Evolutionary conservation across 2,888 invertebrate genomes (phyloP), one percentile per base, ranked within the genome.

Genomic region (Vanessa cardui): DNA sequence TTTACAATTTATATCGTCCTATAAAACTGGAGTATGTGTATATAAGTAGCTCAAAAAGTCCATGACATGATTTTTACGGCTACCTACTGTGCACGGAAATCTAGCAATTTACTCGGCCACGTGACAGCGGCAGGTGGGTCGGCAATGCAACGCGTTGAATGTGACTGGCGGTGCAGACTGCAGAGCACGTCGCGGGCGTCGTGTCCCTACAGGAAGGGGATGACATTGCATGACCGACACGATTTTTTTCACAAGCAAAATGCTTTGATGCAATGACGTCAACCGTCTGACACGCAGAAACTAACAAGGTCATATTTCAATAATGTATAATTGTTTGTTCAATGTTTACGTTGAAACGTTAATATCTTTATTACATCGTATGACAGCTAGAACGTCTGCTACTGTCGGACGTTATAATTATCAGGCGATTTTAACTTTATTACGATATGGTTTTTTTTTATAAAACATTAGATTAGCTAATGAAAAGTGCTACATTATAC

Each of bases 201-300:
- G 78, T 80, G 88, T 84, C 87, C 86, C 82, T 83, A 82, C 83
- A 85, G 86, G 87, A 86, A 88, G 85, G 84, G 83, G 89, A 88
- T 90, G 89, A 90, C 90, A 86, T 90, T 90, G 87, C 76, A 77
- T 82, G 90, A 89, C 90, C 90, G 89, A 86, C 82, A 76, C 78
- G 81, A 69, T 72, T 70, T 76, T 86, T 89, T 87, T 85, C 84
- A 83, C 84, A 83, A 83, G 83, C 67, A 49, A 70, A 83, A 82
- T 84, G 83, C 84, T 85, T 85, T 83, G 84, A 83, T 83, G 80
- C 82, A 73, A 77, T 87, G 89, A 89, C 89, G 88, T 84, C 86
- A 80, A 81, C 76, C 79, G 84, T 71, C 74, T 72, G 73, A 73
- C 69, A 73, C 66, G 69, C 68, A 60, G 67, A 70, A 66, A 63